Conservation (phyloP, 1,140 invertebrate species). For the Orussus abietinus region DNA sequence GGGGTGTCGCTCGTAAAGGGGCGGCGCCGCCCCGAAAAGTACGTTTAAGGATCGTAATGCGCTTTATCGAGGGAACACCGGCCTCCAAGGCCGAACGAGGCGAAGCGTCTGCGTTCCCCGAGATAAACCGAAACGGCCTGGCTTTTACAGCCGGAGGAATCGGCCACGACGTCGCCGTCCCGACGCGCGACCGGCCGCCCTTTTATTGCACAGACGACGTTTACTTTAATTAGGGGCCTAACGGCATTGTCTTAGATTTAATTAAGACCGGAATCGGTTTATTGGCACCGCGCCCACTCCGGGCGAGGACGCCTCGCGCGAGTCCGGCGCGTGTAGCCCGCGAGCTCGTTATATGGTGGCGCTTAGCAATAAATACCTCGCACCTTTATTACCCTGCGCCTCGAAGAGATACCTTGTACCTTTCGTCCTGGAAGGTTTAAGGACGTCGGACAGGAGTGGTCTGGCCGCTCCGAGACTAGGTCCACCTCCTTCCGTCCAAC, state of each 20-base stretch:
- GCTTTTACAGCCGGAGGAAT: slow-evolving; percentile 21
- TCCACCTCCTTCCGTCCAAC: too few relatives aligned
- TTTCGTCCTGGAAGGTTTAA: too few relatives aligned
- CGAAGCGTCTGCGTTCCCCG: slow-evolving; percentile 17
- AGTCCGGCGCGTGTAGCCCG: slow-evolving; percentile 16
- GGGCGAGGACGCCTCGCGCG: not conserved
- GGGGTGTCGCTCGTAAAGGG: too few relatives aligned
- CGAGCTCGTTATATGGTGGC: slow-evolving; percentile 29
- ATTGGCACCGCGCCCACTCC: slow-evolving; percentile 22
- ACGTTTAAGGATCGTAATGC: slow-evolving; percentile 18
- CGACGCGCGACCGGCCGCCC: slow-evolving; percentile 10
- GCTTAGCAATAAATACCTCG: slow-evolving; percentile 37
- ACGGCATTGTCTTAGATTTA: slow-evolving; percentile 45
- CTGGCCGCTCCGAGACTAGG: too few relatives aligned
- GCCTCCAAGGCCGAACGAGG: slow-evolving; percentile 16
- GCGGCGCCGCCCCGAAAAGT: too few relatives aligned
- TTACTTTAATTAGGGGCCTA: slow-evolving; percentile 45
- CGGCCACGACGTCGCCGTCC: slow-evolving; percentile 13
- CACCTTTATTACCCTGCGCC: slow-evolving; percentile 26
- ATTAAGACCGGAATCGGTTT: slow-evolving; percentile 45
- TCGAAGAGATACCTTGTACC: not conserved
- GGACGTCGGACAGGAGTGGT: too few relatives aligned
- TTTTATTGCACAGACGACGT: slow-evolving; percentile 37
- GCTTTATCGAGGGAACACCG: slow-evolving; percentile 16
- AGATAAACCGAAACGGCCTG: slow-evolving; percentile 27